Evolutionary conservation across 2,888 invertebrate genomes (phyloP).

Genomic region (Andrena bucephala): DNA sequence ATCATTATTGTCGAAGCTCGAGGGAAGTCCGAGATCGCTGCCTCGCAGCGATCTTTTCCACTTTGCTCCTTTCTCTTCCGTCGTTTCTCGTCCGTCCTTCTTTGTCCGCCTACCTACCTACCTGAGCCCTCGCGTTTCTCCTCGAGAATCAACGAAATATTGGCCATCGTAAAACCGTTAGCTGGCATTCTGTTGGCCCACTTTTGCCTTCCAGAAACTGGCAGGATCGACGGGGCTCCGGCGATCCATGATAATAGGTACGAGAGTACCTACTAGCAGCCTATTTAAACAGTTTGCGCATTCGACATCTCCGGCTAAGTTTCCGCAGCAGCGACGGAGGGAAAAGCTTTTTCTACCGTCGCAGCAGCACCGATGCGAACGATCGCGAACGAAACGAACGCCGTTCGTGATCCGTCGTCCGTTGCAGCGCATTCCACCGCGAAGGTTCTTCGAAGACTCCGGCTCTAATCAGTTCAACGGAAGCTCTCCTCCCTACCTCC

Average conservation of each 20-base stretch:
- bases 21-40: slow-evolving; percentile 62
- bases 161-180: slow-evolving; percentile 65
- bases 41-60: slow-evolving; percentile 44
- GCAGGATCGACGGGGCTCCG: background rate
- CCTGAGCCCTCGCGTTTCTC: slow-evolving; percentile 51
- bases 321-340: too few species aligned
- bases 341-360: background rate
- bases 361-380: slow-evolving; percentile 30
- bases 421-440: slow-evolving; percentile 70
- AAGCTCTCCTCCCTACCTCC: slow-evolving; percentile 65
- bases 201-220: slow-evolving; percentile 34
- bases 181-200: slow-evolving; percentile 50
- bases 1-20: slow-evolving; percentile 72
- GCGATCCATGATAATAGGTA: too few species aligned
- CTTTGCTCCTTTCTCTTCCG: slow-evolving; percentile 24
- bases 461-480: slow-evolving; percentile 78
- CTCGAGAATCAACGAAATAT: slow-evolving; percentile 68
- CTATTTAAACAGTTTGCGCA: too few species aligned
- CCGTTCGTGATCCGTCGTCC: slow-evolving; percentile 65
- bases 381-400: slow-evolving; percentile 52
- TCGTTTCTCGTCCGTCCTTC: slow-evolving; percentile 19
- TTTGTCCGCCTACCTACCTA: slow-evolving; percentile 32
- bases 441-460: slow-evolving; percentile 75
- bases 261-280: too few species aligned
- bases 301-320: too few species aligned